Percentiles rank a stretch among this genome's conserved stretches.
Conservation (phyloP, 2,113 vertebrate genomes). For the Murina feae region DNA sequence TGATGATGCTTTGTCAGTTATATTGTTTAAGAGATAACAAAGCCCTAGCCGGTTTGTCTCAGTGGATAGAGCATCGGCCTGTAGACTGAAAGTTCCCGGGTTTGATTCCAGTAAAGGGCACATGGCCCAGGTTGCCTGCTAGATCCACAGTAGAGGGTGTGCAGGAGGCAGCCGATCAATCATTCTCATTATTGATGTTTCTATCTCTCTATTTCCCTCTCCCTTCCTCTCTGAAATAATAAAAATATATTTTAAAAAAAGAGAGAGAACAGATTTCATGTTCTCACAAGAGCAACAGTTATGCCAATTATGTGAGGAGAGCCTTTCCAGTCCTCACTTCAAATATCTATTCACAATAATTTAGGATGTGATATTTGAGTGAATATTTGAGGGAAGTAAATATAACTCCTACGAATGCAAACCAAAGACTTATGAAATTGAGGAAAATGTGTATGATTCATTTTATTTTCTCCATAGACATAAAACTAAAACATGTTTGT, state of each 20-base stretch:
- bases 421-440: neutral
- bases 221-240: too few species aligned
- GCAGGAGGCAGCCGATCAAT: too few species aligned
- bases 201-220: too few species aligned
- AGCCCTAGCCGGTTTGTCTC: too few species aligned
- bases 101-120: too few species aligned
- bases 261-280: constrained; percentile 16
- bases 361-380: neutral
- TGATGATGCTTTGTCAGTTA: neutral
- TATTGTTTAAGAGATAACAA: neutral
- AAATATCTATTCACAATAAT: neutral
- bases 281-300: neutral
- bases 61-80: too few species aligned
- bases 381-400: neutral
- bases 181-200: too few species aligned
- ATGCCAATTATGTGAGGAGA: neutral
- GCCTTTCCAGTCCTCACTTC: neutral
- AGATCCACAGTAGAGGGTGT: too few species aligned
- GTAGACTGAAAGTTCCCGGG: too few species aligned
- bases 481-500: constrained; percentile 6
- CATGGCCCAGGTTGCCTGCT: too few species aligned
- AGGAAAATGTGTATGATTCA: neutral
- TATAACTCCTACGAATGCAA: neutral
- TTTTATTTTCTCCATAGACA: neutral
- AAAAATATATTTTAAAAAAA: too few species aligned